A percentile compares a stretch with the other conserved stretches of the same genome.
Evolutionary conservation across 2,113 vertebrate genomes (phyloP).

Genomic region (Aptenodytes patagonicus): DNA sequence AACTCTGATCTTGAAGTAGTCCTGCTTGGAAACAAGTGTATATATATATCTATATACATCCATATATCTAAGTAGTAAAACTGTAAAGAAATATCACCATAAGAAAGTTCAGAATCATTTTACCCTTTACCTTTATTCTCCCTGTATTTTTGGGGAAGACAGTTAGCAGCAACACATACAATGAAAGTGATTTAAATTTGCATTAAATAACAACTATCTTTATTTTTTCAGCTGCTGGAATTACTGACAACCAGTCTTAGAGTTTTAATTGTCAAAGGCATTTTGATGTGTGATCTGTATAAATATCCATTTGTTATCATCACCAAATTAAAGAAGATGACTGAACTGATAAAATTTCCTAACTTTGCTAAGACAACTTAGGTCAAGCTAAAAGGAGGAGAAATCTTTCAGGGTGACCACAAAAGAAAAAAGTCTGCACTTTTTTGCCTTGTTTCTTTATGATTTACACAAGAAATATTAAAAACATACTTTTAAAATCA

Average conservation of each 20-base stretch:
- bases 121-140: neutral
- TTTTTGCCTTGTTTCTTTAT: neutral
- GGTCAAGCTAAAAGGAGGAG: neutral
- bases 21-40: constrained; percentile 41
- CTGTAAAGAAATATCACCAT: neutral
- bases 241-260: neutral
- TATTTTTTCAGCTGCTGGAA: neutral
- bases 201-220: neutral
- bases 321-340: neutral
- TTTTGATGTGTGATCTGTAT: neutral
- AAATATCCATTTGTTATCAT: neutral
- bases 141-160: neutral
- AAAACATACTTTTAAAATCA: neutral
- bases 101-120: neutral
- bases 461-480: neutral
- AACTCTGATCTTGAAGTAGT: constrained; percentile 53
- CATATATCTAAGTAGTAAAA: neutral
- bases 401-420: neutral
- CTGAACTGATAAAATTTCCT: neutral
- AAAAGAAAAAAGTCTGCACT: neutral
- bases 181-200: neutral
- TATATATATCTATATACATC: neutral
- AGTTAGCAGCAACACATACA: neutral
- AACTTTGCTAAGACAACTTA: neutral
- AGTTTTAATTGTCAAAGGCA: neutral